These are phyloP conservation scores for Pachyuromys duprasi DNA, from an alignment of 2,797 vertebrate species.

Conservation along the genomic window DNA sequence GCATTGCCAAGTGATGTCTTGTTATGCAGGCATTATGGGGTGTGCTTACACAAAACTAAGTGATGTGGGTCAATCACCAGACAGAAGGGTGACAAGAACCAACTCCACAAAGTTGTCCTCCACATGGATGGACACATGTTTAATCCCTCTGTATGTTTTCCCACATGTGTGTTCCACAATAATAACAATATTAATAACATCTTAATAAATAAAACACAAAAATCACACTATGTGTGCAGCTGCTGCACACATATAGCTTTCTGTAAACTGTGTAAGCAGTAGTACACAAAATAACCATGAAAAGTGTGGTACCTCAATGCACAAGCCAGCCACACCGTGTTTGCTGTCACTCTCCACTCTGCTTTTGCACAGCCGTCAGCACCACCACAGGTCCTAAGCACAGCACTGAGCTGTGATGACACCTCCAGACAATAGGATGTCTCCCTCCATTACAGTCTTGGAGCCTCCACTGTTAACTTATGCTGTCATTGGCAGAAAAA, in stretches of 20 bases:
- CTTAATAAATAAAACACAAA: background rate
- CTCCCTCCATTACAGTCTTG: background rate
- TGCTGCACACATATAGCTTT: background rate
- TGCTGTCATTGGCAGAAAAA: background rate
- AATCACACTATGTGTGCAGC: background rate
- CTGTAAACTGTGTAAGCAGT: background rate
- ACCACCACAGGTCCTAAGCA: background rate
- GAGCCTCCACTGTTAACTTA: fast-evolving
- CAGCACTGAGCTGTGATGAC: too few species aligned
- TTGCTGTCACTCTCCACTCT: too few species aligned
- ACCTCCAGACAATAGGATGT: background rate
- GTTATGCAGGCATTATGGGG: too few species aligned
- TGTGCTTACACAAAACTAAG: background rate
- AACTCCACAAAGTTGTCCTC: background rate
- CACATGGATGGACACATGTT: background rate
- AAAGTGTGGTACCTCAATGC: fast-evolving
- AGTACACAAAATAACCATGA: too few species aligned
- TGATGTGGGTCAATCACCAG: background rate
- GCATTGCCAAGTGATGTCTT: background rate
- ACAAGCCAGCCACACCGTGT: fast-evolving
- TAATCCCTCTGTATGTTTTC: background rate
- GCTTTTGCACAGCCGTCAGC: background rate
- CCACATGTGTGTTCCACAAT: background rate
- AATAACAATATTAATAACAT: background rate
- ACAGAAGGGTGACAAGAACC: background rate